Evolutionary conservation across 1,140 invertebrate genomes (phyloP), one percentile per base, ranked within the genome.

Genomic region (Lepidurus couesii): DNA sequence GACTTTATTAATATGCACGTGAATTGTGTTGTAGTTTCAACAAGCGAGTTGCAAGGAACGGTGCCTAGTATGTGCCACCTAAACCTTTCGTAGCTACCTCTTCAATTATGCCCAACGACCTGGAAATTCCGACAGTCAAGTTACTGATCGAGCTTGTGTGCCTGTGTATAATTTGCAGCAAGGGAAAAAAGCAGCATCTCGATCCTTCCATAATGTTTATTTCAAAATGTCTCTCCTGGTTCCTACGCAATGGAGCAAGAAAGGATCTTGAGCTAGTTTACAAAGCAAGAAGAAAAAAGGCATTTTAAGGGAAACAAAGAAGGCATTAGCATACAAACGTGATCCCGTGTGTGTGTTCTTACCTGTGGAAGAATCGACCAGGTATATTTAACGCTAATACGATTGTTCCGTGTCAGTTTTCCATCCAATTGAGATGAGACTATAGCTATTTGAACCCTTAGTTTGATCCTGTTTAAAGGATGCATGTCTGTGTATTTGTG

Each of bases 1-100:
- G 13, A 65, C 16, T 65, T 65, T 65, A 65, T 65, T 65, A 65
- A 65, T 65, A 65, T 65, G 53, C 53, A 65, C 16, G 53, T 65
- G 21, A 65, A 65, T 65, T 65, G 53, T 13, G 21, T 65, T 13
- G 21, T n/a, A 65, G 4, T 65, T 65, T 65, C 6, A 16, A 65
- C 53, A 65, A 65, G 9, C 53, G 21, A 34, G 34, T 34, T 34
- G 34, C 8, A 65, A 65, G 53, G 13, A 65, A 21, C 45, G 16
- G 16, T 21, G 16, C 53, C 53, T 7, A 65, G 53, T 21, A n/a
- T 13, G 9, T 65, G 21, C 21, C 34, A 9, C 53, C 53, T 65
- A 21, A 65, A 65, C n/a, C 53, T 65, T 65, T 65, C 13, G 53
- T 65, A 13, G 21, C n/a, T 65, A 9, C 53, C 53, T 65, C 21